Evolutionary conservation across 2,113 vertebrate genomes (phyloP), one percentile per base, ranked within the genome.

Genomic region (Glaucidium brasilianum): DNA sequence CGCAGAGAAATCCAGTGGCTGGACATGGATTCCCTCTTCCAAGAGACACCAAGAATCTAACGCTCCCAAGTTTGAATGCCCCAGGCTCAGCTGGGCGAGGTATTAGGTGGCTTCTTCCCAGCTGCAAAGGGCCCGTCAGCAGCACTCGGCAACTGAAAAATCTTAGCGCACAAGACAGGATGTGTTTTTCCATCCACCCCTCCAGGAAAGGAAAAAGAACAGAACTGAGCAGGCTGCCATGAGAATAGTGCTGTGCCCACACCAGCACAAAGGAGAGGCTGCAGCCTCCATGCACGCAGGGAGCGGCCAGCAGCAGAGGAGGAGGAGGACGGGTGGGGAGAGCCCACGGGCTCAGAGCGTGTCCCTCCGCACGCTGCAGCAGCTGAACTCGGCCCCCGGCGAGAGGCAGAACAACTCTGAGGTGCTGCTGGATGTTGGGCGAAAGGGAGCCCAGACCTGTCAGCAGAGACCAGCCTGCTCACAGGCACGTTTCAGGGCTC

Each of bases 361-460:
- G 13, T 15, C 73, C 35, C 55, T 37, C 22, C 6, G 69, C 8
- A 1, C 1, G 15, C 35, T 35, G 83, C 76, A 30, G 79, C 7
- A 25, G 74, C 87, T 25, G 27, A 55, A 12, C 62, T 8, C 8
- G 0, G 69, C n/a, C 41, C 32, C 8, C 0, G 7, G 27, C 0
- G 12, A 20, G 45, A 30, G 58, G 55, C 74, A 19, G 56, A 17
- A 16, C 7, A 32, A 69, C n/a, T 2, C 4, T 11, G 72, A 79
- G 80, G 1, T 5, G n/a, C 75, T 59, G 56, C 66, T 3, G 12
- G 66, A 32, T 5, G 49, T 37, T 4, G 3, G 75, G 66, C 43
- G 32, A 15, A 53, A 71, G 11, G 71, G 26, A 79, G 58, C 41
- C 34, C 4, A 19, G 10, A 60, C 14, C 37, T 37, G 49, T 15